phyloP scores from a whole-genome alignment of 2,888 invertebrate species.

The Lobophora halterata region DNA sequence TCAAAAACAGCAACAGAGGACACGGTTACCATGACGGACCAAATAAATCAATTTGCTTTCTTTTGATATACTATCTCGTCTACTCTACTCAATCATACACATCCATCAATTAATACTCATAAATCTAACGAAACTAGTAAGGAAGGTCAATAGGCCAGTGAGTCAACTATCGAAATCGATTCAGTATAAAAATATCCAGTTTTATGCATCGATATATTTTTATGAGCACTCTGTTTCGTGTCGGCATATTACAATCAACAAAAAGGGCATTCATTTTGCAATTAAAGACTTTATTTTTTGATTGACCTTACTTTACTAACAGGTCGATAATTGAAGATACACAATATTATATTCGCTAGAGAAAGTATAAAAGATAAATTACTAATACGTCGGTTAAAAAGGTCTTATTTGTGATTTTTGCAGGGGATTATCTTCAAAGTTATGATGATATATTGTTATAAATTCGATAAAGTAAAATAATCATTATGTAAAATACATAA shows the following conservation, averaged over 20 bases:
- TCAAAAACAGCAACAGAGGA: no score
- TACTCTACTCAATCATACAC: slow-evolving; percentile 10
- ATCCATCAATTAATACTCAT: slow-evolving; percentile 37
- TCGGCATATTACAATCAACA: slow-evolving; percentile 29
- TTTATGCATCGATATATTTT: slow-evolving; percentile 12
- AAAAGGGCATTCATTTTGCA: slow-evolving; percentile 27
- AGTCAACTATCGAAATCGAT: slow-evolving; percentile 42
- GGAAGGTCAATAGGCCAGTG: slow-evolving; percentile 44
- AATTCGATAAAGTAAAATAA: slow-evolving; percentile 22
- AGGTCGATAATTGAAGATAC: slow-evolving; percentile 15
- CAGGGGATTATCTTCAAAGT: slow-evolving; percentile 27
- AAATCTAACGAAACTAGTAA: slow-evolving; percentile 35
- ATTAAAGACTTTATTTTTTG: no score
- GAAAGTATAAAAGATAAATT: slow-evolving; percentile 32
- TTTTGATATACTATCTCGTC: slow-evolving; percentile 7
- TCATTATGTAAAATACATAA: neutral
- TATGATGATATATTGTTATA: slow-evolving; percentile 24
- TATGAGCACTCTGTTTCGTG: slow-evolving; percentile 28
- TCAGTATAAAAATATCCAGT: slow-evolving; percentile 27
- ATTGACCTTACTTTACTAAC: no score
- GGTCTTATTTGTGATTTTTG: slow-evolving; percentile 21
- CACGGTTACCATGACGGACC: no score
- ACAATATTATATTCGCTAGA: slow-evolving; percentile 24
- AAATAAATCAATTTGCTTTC: slow-evolving; percentile 4
- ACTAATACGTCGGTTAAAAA: slow-evolving; percentile 27